Base-by-base conservation (phyloP, 2,888 invertebrate genomes). In the Argyra leucocephala region DNA sequence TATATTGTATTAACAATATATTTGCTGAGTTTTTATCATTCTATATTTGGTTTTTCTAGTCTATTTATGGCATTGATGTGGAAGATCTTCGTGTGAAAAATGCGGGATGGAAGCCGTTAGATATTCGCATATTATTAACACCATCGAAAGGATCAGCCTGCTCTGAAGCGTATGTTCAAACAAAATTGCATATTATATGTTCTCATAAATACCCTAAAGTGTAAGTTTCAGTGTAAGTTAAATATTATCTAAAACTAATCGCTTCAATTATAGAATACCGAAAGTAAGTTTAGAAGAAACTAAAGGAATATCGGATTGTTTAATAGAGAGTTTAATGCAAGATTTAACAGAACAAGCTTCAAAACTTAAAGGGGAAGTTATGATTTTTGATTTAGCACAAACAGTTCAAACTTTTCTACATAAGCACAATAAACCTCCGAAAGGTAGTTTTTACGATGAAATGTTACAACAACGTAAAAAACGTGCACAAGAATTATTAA, bases 391-490 rank as follows among this genome's bases (percentile, higher is more conserved):
- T 72, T 77, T 96, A 61, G 88, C 90, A 1, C 88, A 90, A 72
- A 84, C 87, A 74, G 87, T 90, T 1, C 87, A 90, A 84, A 87
- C 86, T 74, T 95, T 90, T 75, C 82, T 96, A 0, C 86, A 90
- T 69, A 81, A 85, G 23, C 86, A 93, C 78, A 93, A 93, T 75
- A 91, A 89, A 75, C 91, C 93, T 0, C 87, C 86, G 0, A 83
- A 83, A 63, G 83, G 89, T 66, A 95, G 95, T 10, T 93, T 91
- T 77, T 93, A 95, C 73, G 95, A 96, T 68, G 91, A 95, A 81
- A 96, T 96, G 95, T 77, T 93, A 12, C 83, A 84, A 63, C 84
- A 88, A 64, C 85, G 87, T 68, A 85, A 85, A 70, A 85, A 88
- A 74, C 82, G 84, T 70, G 85, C 88, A 71, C 83, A 86, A 71